A percentile compares a stretch with the other conserved stretches of the same genome.
phyloP scores from a whole-genome alignment of 23 tunicate species.

The Halocynthia aurantium region DNA sequence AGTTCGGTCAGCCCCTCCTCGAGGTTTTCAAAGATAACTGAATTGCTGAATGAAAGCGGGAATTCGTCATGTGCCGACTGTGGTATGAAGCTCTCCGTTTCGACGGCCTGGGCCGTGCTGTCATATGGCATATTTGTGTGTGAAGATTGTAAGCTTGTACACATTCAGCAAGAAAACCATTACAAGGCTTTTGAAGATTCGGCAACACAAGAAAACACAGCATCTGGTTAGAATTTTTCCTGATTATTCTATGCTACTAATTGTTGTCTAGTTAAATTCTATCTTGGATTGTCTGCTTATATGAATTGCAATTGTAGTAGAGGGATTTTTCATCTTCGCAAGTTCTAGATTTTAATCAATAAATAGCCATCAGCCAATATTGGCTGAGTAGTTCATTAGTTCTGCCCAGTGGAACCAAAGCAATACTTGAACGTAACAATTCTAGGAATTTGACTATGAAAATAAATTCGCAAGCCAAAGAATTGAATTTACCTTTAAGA shows the following conservation, averaged over 20 bases:
- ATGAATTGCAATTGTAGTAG: too few species aligned
- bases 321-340: too few species aligned
- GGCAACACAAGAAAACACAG: constrained; percentile 1
- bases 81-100: constrained; percentile 52
- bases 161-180: constrained; percentile 79
- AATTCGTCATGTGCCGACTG: constrained; percentile 89
- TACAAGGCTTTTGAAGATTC: constrained; percentile 31
- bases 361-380: too few species aligned
- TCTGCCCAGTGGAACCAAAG: too few species aligned
- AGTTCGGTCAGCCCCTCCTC: background rate
- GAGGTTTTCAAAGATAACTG: constrained; percentile 13
- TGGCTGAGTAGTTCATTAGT: too few species aligned
- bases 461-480: too few species aligned
- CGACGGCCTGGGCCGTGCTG: constrained; percentile 88
- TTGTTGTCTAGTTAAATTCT: background rate
- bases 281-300: too few species aligned
- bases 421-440: too few species aligned
- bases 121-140: constrained; percentile 86
- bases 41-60: constrained; percentile 61
- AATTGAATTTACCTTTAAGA: too few species aligned
- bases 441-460: too few species aligned
- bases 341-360: too few species aligned
- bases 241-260: background rate
- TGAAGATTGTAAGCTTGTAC: constrained; percentile 97
- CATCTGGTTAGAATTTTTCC: constrained; percentile 7